Evolutionary conservation across 2,113 vertebrate species (phyloP).

Genomic region (Pomatostomus ruficeps): DNA sequence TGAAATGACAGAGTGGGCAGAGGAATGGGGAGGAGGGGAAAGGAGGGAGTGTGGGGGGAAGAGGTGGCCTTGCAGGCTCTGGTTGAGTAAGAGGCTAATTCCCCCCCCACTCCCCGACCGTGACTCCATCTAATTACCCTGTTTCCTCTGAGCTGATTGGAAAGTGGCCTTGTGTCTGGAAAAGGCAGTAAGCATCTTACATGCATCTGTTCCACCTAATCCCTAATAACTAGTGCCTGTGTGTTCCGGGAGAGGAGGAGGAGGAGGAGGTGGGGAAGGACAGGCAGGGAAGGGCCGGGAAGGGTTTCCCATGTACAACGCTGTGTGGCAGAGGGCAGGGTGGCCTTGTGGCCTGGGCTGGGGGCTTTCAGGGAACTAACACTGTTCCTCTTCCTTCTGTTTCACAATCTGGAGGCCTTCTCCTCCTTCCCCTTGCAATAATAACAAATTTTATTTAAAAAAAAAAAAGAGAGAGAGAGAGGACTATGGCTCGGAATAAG

Average conservation of each 20-base stretch:
- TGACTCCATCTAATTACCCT: conserved; percentile 55
- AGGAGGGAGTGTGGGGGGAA: neutral
- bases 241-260: neutral
- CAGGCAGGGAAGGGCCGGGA: neutral
- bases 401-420: neutral
- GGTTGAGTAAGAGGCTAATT: conserved; percentile 24
- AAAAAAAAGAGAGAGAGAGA: neutral
- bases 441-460: neutral
- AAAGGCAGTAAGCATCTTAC: conserved; percentile 70
- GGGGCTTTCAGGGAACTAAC: neutral
- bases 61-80: neutral
- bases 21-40: neutral
- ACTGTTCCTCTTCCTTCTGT: neutral
- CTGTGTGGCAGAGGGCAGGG: neutral
- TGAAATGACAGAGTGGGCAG: neutral
- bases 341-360: neutral
- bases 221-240: conserved; percentile 50
- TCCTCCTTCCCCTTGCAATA: neutral
- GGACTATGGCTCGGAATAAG: neutral
- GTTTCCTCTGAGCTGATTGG: conserved; percentile 64
- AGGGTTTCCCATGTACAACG: conserved; percentile 1
- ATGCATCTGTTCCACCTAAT: conserved; percentile 70
- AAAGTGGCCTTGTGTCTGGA: conserved; percentile 67
- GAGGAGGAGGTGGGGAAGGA: neutral
- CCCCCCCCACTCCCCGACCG: neutral